phyloP scores from a whole-genome alignment of 92 coral and sea anemone genomes.

The Palythoa grandiflora region DNA sequence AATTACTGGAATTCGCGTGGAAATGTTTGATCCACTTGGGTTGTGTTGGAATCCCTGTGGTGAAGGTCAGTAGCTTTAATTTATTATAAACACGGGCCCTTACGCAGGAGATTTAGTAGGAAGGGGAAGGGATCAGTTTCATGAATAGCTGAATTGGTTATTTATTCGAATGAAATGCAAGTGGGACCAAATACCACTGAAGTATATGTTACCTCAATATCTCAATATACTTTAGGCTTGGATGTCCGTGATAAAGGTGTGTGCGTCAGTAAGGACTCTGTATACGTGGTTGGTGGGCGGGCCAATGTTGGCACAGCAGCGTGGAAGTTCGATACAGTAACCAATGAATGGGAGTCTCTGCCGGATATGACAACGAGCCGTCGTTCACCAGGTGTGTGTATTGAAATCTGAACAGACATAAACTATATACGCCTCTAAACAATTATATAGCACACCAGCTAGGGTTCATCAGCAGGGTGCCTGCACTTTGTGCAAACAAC shows the following conservation, averaged over 20 bases:
- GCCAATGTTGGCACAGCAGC: conserved; percentile 62
- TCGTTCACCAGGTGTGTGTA: conserved; percentile 82
- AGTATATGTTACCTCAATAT: not conserved
- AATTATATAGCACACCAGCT: too few species aligned
- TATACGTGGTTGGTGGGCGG: conserved; percentile 89
- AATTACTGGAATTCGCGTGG: conserved; percentile 72
- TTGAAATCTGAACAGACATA: too few species aligned
- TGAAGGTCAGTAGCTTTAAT: conserved; percentile 63
- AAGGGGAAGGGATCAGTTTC: too few species aligned
- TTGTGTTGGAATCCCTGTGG: conserved; percentile 76
- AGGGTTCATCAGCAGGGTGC: too few species aligned
- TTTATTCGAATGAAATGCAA: too few species aligned
- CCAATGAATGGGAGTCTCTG: conserved; percentile 71
- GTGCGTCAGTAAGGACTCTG: conserved; percentile 83
- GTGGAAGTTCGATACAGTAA: conserved; percentile 62
- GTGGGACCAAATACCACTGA: not conserved
- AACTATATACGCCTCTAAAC: too few species aligned
- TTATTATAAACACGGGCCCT: not conserved
- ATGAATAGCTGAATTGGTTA: too few species aligned
- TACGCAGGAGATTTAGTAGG: too few species aligned
- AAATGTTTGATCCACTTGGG: conserved; percentile 73
- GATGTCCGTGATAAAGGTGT: conserved; percentile 83
- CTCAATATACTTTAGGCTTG: conserved; percentile 56
- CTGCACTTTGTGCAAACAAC: too few species aligned
- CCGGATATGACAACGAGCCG: conserved; percentile 79